A percentile compares a stretch with the other conserved stretches of the same genome.
Conservation (phyloP, 2,888 invertebrate genomes). For the Blastobasis adustella region DNA sequence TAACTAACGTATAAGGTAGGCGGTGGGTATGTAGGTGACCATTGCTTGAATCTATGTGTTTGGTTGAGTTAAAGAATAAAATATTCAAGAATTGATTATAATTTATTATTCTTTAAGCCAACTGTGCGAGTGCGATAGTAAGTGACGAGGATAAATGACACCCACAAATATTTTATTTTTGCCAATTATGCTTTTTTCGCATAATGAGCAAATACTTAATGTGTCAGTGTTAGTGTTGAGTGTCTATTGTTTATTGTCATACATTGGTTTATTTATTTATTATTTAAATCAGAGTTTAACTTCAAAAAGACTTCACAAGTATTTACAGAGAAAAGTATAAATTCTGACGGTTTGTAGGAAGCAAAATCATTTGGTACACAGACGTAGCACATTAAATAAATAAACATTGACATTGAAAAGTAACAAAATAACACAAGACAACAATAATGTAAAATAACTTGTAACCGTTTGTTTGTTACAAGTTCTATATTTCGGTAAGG, state of each 20-base stretch:
- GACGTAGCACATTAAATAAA: conserved; percentile 24
- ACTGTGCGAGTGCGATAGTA: conserved; percentile 5
- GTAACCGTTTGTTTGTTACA: conserved; percentile 8
- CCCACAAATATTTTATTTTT: conserved; percentile 48
- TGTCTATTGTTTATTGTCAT: conserved; percentile 15
- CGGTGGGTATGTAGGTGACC: too few species aligned
- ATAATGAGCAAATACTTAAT: conserved; percentile 71
- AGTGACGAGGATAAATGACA: conserved; percentile 59
- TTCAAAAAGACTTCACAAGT: neutral
- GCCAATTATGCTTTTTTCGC: conserved; percentile 70
- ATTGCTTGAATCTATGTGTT: too few species aligned
- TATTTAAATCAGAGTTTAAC: conserved; percentile 9
- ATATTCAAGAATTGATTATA: too few species aligned
- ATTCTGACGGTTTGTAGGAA: conserved; percentile 18
- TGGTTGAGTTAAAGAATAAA: too few species aligned
- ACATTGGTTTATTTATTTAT: conserved; percentile 11
- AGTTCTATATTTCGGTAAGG: conserved; percentile 4
- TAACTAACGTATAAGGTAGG: too few species aligned
- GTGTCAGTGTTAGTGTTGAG: conserved; percentile 49
- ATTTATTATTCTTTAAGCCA: too few species aligned
- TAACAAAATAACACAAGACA: conserved; percentile 10
- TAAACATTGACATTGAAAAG: conserved; percentile 26
- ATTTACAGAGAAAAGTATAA: neutral
- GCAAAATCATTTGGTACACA: conserved; percentile 27
- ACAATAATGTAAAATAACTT: conserved; percentile 11